Evolutionary conservation across 2,888 invertebrate genomes (phyloP), one percentile per base, ranked within the genome.

Genomic region (Parasteatoda lunata): DNA sequence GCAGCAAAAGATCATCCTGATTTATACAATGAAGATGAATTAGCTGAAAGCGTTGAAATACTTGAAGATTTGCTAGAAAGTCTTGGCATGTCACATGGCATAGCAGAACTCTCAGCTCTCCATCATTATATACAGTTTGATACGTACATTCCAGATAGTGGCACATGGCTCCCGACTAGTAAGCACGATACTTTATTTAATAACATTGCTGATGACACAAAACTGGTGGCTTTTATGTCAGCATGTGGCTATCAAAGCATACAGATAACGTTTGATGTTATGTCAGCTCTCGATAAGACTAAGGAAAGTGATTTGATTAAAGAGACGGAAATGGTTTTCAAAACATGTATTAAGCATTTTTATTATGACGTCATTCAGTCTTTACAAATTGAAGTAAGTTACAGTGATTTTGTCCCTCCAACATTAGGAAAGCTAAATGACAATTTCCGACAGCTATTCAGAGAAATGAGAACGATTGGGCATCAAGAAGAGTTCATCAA

Each of bases 171-270:
- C 6, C 68, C 59, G 15, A 13, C 5, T 8, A 3, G 13, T 9
- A 5, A 30, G 0, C 5, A 52, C 2, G 47, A 64, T 15, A n/a
- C n/a, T n/a, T 69, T 79, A 11, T 51, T 68, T 9, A 9, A 51
- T 9, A 76, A 51, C n/a, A 59, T 76, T 9, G 65, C 51, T 11
- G 30, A 71, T 13, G 84, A 85, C 9, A 70, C 51, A 15, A 69
- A 5, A 9, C 5, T 66, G 48, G 69, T 70, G 0, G 65, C 64
- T 6, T 75, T 79, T 48, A 15, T 76, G 66, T 65, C 69, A 65
- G 79, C 72, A 15, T 85, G 79, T 45, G 51, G 75, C 13, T 69
- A 76, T n/a, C 49, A 85, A 15, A 59, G 9, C 48, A 45, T 84
- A 68, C 47, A 11, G 45, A 11, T 52, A 71, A 51, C 59, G 9